Evolutionary conservation across 2,888 invertebrate genomes (phyloP), one percentile per base, ranked within the genome.

Genomic region (Oligia fasciuncula): DNA sequence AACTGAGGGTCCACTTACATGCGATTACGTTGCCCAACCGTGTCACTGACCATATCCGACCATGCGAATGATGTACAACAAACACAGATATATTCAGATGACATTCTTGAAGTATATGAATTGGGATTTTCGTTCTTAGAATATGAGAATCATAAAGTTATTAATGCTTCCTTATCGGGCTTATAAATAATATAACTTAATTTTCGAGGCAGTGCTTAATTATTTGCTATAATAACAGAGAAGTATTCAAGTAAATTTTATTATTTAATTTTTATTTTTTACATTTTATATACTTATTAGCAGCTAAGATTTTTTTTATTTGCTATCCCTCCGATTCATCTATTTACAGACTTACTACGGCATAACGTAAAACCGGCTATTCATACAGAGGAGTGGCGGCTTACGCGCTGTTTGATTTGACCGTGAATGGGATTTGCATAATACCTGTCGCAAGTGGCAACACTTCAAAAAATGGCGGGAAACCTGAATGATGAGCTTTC

Each of bases 401-500:
- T 73, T 78, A 77, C 71, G 23, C 62, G 43, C 19, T 88, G 80
- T 87, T 83, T 82, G 85, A 70, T 87, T 83, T 82, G 85, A 70
- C 80, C 81, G 75, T 89, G 86, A 87, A 88, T 80, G 75, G 84
- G 54, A 82, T 90, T 91, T 88, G 85, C 88, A 83, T 90, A 89
- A 89, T 70, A n/a, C 57, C 63, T 89, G 84, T 74, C 83, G 87
- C 80, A 80, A 89, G 84, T 74, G 81, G 87, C 80, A 80, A 89
- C 43, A 63, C 73, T 77, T 71, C 76, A 86, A 88, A 82, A 81
- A 76, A 75, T 81, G 77, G 80, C 81, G 74, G 73, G 60, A 75
- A 86, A 82, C 78, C 74, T 85, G 85, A 81, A 72, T 79, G 85
- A 87, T 83, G 84, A 80, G 87, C 86, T 91, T 91, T 91, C 91